phyloP scores from a whole-genome alignment of 1,140 invertebrate species.

The Drosophila repleta region DNA sequence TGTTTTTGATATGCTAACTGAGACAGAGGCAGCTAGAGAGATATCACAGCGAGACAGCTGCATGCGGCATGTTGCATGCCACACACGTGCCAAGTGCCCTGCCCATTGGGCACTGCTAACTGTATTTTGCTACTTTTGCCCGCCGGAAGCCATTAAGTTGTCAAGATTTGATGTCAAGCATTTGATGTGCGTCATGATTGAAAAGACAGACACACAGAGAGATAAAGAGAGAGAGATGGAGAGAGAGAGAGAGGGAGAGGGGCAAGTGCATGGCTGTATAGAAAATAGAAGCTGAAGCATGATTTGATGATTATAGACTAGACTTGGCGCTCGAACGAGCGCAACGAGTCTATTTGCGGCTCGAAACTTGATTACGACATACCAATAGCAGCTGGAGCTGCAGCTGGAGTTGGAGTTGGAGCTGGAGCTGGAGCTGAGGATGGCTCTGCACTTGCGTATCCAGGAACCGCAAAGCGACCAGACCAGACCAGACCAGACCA shows the following conservation, averaged over 20 bases:
- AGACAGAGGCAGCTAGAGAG: background rate
- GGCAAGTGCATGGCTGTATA: conserved; percentile 19
- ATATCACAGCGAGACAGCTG: background rate
- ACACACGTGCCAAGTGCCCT: background rate
- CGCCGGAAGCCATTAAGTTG: conserved; percentile 63
- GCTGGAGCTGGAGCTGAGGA: conserved; percentile 3
- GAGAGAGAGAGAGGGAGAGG: background rate
- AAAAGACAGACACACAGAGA: conserved; percentile 26
- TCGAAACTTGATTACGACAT: conserved; percentile 71
- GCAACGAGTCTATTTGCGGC: conserved; percentile 74
- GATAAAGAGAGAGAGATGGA: background rate
- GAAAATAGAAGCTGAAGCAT: conserved; percentile 58
- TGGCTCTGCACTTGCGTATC: conserved; percentile 60
- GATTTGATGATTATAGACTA: conserved; percentile 80
- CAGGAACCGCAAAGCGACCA: conserved; percentile 51
- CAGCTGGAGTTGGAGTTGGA: conserved; percentile 33
- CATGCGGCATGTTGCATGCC: background rate
- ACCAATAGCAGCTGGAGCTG: conserved; percentile 6
- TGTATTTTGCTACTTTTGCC: conserved; percentile 9
- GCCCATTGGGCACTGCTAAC: background rate
- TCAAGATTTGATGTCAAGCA: conserved; percentile 72
- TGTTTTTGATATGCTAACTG: background rate
- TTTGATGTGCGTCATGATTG: conserved; percentile 69
- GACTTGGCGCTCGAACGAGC: conserved; percentile 72
- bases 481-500: background rate